phyloP scores from a whole-genome alignment of 2,113 vertebrate species.

The Leuciscus idus region DNA sequence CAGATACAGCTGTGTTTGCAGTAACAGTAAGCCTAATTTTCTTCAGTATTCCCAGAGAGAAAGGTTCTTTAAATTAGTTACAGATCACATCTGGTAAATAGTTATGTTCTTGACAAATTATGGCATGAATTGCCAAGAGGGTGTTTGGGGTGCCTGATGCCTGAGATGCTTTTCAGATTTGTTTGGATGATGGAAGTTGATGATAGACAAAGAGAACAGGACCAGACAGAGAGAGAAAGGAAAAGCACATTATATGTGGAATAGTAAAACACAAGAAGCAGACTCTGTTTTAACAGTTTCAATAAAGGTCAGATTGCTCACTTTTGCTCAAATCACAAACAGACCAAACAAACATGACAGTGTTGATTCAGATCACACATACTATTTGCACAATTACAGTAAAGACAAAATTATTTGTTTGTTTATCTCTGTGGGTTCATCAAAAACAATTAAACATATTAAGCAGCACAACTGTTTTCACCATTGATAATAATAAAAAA shows the following conservation, averaged over 20 bases:
- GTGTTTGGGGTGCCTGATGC: slow-evolving; percentile 23
- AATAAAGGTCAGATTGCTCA: neutral
- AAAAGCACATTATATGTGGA: neutral
- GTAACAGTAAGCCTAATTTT: neutral
- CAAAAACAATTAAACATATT: neutral
- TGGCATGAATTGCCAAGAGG: slow-evolving; percentile 16
- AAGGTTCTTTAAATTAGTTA: slow-evolving; percentile 21
- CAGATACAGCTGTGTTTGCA: slow-evolving; percentile 25
- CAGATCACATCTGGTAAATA: slow-evolving; percentile 27
- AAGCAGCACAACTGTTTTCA: neutral
- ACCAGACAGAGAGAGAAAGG: neutral
- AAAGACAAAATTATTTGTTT: neutral
- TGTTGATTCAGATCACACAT: neutral
- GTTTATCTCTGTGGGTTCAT: neutral
- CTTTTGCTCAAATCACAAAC: neutral
- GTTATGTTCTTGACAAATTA: slow-evolving; percentile 32
- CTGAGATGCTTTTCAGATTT: slow-evolving; percentile 26
- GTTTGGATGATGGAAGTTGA: slow-evolving; percentile 14
- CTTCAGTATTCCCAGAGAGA: slow-evolving; percentile 30
- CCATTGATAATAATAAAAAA: no score
- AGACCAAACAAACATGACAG: neutral
- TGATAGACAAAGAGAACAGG: slow-evolving; percentile 10
- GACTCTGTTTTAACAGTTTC: neutral
- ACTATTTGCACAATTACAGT: neutral
- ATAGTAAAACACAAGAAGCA: neutral